phyloP scores from a whole-genome alignment of 1,140 invertebrate species.

The Hydropsyche tenuis region DNA sequence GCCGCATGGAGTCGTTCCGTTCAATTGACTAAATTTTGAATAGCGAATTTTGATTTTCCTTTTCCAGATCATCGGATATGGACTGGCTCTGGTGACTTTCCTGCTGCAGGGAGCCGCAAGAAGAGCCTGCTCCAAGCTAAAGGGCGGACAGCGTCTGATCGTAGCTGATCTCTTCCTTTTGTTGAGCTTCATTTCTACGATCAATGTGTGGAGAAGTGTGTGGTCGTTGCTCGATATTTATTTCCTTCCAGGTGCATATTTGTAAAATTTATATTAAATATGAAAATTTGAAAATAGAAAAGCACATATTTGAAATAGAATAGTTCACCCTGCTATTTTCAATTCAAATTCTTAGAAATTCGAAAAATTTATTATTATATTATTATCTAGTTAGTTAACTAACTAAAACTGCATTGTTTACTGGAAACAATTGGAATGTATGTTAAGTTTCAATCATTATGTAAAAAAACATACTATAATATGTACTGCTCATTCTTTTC shows the following conservation, averaged over 20 bases:
- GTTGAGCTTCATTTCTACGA: conserved; percentile 78
- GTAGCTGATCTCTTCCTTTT: conserved; percentile 78
- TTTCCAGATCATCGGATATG: conserved; percentile 77
- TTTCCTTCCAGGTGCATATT: conserved; percentile 70
- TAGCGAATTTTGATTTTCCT: neutral
- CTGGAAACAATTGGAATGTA: no score
- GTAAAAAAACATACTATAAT: no score
- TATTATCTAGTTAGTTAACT: no score
- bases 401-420: no score
- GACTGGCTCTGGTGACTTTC: conserved; percentile 73
- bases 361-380: no score
- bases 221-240: conserved; percentile 84
- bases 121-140: conserved; percentile 69
- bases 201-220: conserved; percentile 86
- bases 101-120: conserved; percentile 74
- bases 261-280: neutral
- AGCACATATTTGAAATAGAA: no score
- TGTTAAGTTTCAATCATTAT: no score
- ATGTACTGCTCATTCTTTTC: no score
- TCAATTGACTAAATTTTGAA: neutral
- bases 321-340: no score
- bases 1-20: no score
- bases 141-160: conserved; percentile 70
- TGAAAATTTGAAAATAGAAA: no score
- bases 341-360: no score